Conservation (phyloP, 2,888 invertebrate species). For the Agonopterix heracliana region DNA sequence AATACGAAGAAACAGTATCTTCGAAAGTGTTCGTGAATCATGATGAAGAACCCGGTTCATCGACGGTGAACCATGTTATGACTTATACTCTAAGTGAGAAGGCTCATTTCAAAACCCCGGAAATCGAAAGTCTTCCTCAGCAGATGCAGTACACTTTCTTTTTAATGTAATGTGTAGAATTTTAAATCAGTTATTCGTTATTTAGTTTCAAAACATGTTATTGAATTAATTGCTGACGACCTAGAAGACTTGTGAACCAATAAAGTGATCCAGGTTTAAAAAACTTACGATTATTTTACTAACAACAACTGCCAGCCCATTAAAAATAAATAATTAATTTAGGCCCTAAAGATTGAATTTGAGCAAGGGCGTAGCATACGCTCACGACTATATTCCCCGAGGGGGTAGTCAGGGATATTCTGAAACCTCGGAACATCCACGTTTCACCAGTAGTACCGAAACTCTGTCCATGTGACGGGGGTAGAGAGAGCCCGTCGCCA, state of each 20-base stretch:
- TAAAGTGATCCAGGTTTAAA: not conserved
- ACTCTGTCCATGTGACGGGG: no score
- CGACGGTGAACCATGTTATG: conserved; percentile 61
- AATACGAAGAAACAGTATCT: conserved; percentile 56
- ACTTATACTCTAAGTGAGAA: conserved; percentile 62
- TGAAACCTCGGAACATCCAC: no score
- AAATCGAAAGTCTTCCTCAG: conserved; percentile 54
- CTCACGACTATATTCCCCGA: no score
- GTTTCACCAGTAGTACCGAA: no score
- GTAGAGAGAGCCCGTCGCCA: no score
- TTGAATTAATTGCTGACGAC: not conserved
- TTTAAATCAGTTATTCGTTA: not conserved
- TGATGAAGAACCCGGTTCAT: conserved; percentile 51
- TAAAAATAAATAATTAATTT: no score
- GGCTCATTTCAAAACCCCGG: conserved; percentile 54
- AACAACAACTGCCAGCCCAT: no score
- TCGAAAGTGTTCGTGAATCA: conserved; percentile 55
- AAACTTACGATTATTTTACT: no score
- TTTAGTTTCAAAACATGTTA: conserved; percentile 1
- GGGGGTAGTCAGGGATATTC: no score
- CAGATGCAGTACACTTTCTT: conserved; percentile 65
- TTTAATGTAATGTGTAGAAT: conserved; percentile 34
- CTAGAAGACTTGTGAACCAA: not conserved
- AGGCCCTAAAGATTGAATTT: no score
- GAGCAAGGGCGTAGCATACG: no score